Conservation (phyloP, 2,888 invertebrate species). For the Orthosia cruda region DNA sequence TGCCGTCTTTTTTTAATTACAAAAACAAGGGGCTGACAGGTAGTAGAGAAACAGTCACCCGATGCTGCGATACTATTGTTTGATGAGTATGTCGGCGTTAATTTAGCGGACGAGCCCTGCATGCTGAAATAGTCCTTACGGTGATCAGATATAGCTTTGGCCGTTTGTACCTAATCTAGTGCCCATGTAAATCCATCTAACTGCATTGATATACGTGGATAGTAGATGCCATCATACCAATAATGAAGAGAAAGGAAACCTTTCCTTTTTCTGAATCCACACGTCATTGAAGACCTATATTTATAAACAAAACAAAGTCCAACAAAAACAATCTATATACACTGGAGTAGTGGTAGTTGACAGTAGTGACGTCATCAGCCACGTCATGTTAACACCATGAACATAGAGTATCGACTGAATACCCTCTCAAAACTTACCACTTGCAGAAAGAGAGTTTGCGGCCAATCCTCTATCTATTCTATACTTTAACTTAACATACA, state of each 20-base stretch:
- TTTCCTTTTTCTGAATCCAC: background rate
- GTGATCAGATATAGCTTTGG: too few relatives aligned
- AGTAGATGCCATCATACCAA: too few relatives aligned
- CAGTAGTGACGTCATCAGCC: constrained; percentile 52
- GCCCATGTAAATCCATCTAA: too few relatives aligned
- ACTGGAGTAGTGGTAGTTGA: constrained; percentile 44
- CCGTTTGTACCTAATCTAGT: too few relatives aligned
- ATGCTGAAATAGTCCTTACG: too few relatives aligned
- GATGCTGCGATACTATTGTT: too few relatives aligned
- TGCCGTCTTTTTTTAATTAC: too few relatives aligned
- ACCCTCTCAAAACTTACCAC: background rate
- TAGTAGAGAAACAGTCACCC: too few relatives aligned
- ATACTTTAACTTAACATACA: background rate
- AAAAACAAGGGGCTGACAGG: too few relatives aligned
- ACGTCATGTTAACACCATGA: constrained; percentile 12
- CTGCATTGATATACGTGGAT: too few relatives aligned
- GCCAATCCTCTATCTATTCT: background rate
- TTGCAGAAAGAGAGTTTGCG: background rate
- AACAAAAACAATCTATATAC: constrained; percentile 39
- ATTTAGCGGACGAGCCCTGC: too few relatives aligned
- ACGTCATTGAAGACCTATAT: background rate
- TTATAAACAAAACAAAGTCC: constrained; percentile 18
- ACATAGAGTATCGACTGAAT: background rate
- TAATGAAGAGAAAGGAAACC: background rate
- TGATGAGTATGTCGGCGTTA: too few relatives aligned